Conservation (phyloP, 2,113 vertebrate genomes). For the Tauraco erythrolophus region DNA sequence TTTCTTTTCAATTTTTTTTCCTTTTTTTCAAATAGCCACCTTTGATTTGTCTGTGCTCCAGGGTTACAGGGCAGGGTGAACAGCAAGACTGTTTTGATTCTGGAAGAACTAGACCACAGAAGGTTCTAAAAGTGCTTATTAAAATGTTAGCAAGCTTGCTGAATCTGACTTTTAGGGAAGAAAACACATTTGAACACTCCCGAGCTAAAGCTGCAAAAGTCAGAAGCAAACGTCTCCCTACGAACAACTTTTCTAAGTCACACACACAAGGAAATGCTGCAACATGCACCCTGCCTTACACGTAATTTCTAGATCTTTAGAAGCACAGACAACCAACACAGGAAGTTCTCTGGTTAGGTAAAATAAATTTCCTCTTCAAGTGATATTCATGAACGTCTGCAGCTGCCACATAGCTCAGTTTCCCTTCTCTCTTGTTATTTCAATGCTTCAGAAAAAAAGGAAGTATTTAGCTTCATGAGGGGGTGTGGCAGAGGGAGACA, state of each 20-base stretch:
- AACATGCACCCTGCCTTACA: background rate
- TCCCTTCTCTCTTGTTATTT: constrained; percentile 71
- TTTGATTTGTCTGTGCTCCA: background rate
- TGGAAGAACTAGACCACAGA: background rate
- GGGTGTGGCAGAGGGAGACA: background rate
- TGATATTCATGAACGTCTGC: constrained; percentile 60
- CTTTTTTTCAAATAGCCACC: background rate
- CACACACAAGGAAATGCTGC: constrained; percentile 29
- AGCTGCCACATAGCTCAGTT: constrained; percentile 26
- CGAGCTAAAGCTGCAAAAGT: background rate
- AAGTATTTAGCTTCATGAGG: constrained; percentile 46
- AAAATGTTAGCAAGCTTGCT: background rate
- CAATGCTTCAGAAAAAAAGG: constrained; percentile 51
- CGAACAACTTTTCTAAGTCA: background rate
- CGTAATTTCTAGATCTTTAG: constrained; percentile 27
- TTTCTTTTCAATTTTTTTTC: background rate
- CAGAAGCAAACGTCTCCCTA: background rate
- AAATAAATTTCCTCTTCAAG: constrained; percentile 79
- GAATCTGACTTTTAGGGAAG: background rate
- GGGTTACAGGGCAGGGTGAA: background rate
- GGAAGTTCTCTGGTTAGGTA: constrained; percentile 75
- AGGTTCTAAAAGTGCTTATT: background rate
- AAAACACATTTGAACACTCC: background rate
- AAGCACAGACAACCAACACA: constrained; percentile 56
- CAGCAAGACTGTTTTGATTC: background rate